These are phyloP conservation scores for Marmota flaviventris DNA, from an alignment of 2,113 vertebrate genomes.

Conservation along the genomic window DNA sequence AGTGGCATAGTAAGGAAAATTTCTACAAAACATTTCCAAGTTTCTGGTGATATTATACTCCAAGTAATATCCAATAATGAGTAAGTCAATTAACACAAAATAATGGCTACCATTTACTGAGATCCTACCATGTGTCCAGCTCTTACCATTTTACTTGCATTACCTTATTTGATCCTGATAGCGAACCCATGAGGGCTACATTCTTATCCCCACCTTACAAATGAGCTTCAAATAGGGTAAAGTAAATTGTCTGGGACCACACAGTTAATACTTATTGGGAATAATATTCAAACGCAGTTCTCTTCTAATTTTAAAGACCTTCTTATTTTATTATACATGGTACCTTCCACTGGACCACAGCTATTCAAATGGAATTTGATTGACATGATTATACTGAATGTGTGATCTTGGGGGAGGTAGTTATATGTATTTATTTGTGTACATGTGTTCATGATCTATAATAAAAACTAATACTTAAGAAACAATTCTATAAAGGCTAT, in stretches of 20 bases:
- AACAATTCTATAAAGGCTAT: not conserved
- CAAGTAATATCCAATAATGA: not conserved
- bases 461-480: conserved; percentile 11
- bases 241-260: conserved; percentile 54
- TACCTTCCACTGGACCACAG: not conserved
- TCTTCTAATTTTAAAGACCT: conserved; percentile 47
- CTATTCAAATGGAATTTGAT: not conserved
- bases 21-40: conserved; percentile 2
- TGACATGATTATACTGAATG: not conserved
- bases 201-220: conserved; percentile 63
- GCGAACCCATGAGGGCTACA: conserved; percentile 34
- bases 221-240: conserved; percentile 61
- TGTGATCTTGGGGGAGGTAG: not conserved
- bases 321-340: not conserved
- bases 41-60: not conserved
- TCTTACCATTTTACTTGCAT: conserved; percentile 32
- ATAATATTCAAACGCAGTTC: conserved; percentile 29
- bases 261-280: conserved; percentile 64
- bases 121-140: not conserved
- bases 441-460: not conserved
- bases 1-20: conserved; percentile 28
- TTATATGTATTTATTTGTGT: not conserved
- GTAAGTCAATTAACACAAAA: conserved; percentile 32
- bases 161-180: conserved; percentile 34
- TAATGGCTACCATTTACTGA: conserved; percentile 2